phyloP scores from a whole-genome alignment of 2,888 invertebrate genomes.

The Ectemnius lituratus region DNA sequence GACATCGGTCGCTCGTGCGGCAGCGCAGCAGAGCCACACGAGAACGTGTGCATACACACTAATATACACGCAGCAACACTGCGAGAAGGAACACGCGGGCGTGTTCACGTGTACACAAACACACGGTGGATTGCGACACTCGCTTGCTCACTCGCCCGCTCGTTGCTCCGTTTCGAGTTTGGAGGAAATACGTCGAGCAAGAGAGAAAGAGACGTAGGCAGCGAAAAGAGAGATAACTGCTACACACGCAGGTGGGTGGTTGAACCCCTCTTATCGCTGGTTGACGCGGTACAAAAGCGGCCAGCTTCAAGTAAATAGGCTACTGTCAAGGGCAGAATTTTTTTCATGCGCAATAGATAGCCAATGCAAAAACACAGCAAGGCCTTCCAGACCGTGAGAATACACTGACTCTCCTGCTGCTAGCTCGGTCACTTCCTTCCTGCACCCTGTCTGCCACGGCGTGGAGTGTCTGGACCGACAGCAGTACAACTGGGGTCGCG shows the following conservation, averaged over 20 bases:
- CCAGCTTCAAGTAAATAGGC: conserved; percentile 62
- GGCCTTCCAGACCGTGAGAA: conserved; percentile 59
- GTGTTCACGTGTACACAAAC: conserved; percentile 43
- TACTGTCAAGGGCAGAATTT: conserved; percentile 75
- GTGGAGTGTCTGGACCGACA: no score
- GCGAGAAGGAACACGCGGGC: conserved; percentile 37
- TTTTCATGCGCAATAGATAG: conserved; percentile 77
- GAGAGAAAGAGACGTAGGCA: conserved; percentile 9
- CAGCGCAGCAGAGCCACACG: conserved; percentile 27
- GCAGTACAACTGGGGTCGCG: no score
- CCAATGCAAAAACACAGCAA: conserved; percentile 58
- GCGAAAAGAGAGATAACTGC: conserved; percentile 50
- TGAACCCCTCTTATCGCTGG: conserved; percentile 64
- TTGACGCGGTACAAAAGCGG: conserved; percentile 49
- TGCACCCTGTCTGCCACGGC: conserved; percentile 33
- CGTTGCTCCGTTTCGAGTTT: conserved; percentile 24
- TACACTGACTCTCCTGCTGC: conserved; percentile 31
- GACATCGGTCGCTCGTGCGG: conserved; percentile 1
- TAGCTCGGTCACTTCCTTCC: conserved; percentile 22
- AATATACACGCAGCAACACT: conserved; percentile 20
- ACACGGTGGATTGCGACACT: not conserved
- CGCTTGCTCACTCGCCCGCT: conserved; percentile 16
- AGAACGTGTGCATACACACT: conserved; percentile 45
- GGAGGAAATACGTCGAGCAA: conserved; percentile 46
- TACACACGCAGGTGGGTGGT: conserved; percentile 65